Conservation (phyloP, 2,113 vertebrate genomes). For the Brachypteracias leptosomus region DNA sequence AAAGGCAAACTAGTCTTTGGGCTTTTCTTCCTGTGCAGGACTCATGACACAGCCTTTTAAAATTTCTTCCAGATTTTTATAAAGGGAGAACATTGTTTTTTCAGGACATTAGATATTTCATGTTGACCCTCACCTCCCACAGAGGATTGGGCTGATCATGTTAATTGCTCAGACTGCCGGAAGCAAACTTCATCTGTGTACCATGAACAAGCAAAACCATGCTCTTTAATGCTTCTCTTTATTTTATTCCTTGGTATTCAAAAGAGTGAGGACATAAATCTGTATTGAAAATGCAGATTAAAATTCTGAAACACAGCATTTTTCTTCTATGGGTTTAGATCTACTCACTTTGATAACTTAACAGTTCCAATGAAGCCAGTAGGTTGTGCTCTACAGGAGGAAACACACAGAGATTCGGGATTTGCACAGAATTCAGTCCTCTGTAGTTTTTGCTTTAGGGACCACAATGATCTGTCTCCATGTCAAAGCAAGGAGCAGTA, state of each 20-base stretch:
- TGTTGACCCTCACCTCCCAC: not conserved
- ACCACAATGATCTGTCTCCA: not conserved
- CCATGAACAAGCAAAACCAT: not conserved
- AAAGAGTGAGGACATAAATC: not conserved
- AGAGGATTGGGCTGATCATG: not conserved
- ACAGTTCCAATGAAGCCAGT: not conserved
- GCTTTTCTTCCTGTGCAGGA: not conserved
- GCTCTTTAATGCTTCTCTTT: not conserved
- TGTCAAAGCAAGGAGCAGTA: not conserved
- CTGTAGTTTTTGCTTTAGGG: not conserved
- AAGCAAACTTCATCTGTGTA: not conserved
- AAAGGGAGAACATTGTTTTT: not conserved
- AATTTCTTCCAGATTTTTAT: not conserved
- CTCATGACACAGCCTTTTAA: not conserved
- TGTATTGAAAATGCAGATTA: not conserved
- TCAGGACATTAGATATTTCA: not conserved
- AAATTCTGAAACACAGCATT: not conserved
- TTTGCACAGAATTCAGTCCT: not conserved
- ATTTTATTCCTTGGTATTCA: not conserved
- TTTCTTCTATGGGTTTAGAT: not conserved
- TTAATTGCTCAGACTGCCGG: not conserved
- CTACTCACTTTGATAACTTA: not conserved
- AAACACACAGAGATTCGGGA: not conserved
- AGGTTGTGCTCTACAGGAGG: not conserved
- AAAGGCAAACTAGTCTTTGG: not conserved